Conservation (phyloP, 1,140 invertebrate genomes). For the Meloidogyne exigua region DNA sequence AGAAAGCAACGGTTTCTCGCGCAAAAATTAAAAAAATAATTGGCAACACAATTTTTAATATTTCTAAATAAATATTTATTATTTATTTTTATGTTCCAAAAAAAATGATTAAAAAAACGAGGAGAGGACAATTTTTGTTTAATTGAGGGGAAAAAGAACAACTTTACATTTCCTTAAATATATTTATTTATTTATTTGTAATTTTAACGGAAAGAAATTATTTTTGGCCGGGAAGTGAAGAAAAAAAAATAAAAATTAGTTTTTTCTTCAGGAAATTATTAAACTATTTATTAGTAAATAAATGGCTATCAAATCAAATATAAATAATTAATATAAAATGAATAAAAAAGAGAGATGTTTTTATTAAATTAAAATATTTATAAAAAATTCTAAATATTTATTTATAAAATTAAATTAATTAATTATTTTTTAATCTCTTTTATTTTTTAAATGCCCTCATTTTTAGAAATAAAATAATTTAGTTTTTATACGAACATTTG, state of each 20-base stretch:
- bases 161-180: too few species aligned
- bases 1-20: constrained; percentile 1
- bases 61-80: not conserved
- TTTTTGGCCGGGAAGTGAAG: not conserved
- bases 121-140: not conserved
- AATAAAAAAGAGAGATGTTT: too few species aligned
- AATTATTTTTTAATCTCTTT: not conserved
- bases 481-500: not conserved
- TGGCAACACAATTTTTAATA: not conserved
- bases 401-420: not conserved
- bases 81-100: constrained; percentile 2
- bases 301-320: too few species aligned
- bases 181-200: too few species aligned
- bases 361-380: too few species aligned
- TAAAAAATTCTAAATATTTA: not conserved
- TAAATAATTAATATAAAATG: too few species aligned
- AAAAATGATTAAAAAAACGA: not conserved
- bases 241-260: not conserved
- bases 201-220: not conserved
- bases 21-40: constrained; percentile 5
- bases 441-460: not conserved
- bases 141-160: not conserved
- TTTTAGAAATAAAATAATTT: not conserved
- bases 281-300: not conserved
- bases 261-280: not conserved